Conservation (phyloP, 1,140 invertebrate species). For the Portunus trituberculatus region DNA sequence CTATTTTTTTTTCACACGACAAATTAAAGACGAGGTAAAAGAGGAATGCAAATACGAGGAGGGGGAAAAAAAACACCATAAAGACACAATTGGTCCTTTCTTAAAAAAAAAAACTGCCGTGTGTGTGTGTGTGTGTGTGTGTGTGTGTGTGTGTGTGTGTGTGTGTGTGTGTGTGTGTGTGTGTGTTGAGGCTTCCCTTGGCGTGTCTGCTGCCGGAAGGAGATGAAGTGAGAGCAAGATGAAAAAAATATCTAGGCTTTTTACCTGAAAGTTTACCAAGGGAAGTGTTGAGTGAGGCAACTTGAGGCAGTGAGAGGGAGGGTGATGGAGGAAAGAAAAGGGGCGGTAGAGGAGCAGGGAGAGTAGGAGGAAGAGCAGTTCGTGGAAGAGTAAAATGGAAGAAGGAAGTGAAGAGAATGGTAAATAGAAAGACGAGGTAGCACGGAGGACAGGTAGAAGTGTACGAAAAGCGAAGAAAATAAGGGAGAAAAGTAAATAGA, state of each 20-base stretch:
- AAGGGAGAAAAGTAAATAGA: background rate
- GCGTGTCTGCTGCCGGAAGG: background rate
- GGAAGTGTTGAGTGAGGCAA: background rate
- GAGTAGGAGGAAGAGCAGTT: too few species aligned
- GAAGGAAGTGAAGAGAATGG: background rate
- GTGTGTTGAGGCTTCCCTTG: background rate
- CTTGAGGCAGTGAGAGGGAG: background rate
- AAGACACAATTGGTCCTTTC: too few species aligned
- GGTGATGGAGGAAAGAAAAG: background rate
- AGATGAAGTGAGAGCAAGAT: background rate
- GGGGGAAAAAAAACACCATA: too few species aligned
- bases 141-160: too few species aligned
- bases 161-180: background rate
- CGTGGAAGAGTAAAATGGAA: background rate
- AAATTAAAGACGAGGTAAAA: too few species aligned
- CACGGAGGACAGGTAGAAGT: background rate
- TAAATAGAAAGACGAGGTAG: background rate
- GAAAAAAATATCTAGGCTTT: background rate
- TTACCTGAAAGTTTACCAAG: background rate
- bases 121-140: too few species aligned
- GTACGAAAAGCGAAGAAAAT: background rate
- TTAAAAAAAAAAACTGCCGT: too few species aligned
- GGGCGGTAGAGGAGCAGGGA: background rate
- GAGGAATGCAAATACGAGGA: too few species aligned
- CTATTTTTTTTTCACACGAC: too few species aligned